Percentiles rank a stretch among this genome's conserved stretches.
Evolutionary conservation across 2,888 invertebrate genomes (phyloP).

Genomic region (Scaptomyza parva): DNA sequence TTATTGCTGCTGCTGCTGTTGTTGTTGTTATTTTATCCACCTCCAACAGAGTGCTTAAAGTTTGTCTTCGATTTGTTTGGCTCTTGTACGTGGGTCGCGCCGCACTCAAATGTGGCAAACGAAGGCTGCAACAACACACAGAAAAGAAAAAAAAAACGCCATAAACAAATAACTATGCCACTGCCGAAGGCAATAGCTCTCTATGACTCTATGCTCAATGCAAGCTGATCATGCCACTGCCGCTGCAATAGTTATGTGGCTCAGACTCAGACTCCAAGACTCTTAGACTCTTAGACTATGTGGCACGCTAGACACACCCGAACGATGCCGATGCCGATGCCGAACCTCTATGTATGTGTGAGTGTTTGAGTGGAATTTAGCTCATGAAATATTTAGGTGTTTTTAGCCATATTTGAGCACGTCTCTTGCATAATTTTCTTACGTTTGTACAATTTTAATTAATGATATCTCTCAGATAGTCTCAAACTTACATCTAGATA

Average conservation of each 20-base stretch:
- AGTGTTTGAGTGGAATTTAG: conserved; percentile 59
- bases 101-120: conserved; percentile 52
- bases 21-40: conserved; percentile 9
- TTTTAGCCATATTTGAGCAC: conserved; percentile 79
- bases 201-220: conserved; percentile 39
- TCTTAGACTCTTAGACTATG: conserved; percentile 21
- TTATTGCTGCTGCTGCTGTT: conserved; percentile 1
- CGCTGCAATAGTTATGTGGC: conserved; percentile 41
- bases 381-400: conserved; percentile 78
- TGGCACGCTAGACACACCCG: conserved; percentile 59
- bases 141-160: conserved; percentile 41
- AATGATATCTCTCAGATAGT: conserved; percentile 69
- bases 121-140: conserved; percentile 49
- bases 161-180: conserved; percentile 66
- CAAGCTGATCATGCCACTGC: conserved; percentile 61
- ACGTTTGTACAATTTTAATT: conserved; percentile 76
- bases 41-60: conserved; percentile 59
- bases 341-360: conserved; percentile 16
- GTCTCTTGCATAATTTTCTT: conserved; percentile 80
- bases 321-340: conserved; percentile 17
- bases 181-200: conserved; percentile 53
- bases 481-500: neutral
- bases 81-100: conserved; percentile 71
- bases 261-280: conserved; percentile 25
- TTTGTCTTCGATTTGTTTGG: conserved; percentile 78